Base-by-base conservation (phyloP, 35 echinoderm and acorn worm genomes). In the Ophioderma brevispina region DNA sequence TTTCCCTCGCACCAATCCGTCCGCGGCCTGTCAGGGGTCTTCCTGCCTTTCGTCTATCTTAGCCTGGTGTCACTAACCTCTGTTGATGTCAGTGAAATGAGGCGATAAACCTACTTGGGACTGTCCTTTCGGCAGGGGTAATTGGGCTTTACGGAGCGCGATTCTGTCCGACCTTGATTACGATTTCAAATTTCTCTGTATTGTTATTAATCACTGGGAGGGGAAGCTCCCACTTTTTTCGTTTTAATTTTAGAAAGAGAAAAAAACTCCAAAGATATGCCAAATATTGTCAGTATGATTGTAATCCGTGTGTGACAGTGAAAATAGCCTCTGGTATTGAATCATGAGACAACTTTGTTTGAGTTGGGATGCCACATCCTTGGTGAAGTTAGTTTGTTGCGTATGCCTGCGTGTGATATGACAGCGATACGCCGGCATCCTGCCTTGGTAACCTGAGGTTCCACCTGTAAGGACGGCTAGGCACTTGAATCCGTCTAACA, bases 81-180 rank as follows among this genome's bases (percentile, higher is more conserved):
- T 70, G 59, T 70, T 70, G 59, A 70, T 70, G n/a, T 70, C 28
- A 70, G 59, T 70, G 59, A 70, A 70, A 70, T 70, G 59, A 15
- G n/a, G 59, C 59, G 59, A 6, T 6, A 70, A 70, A 70, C 59
- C 59, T 70, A 8, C n/a, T 70, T 8, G 59, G 59, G 59, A 25
- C 59, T 70, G 59, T n/a, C 28, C 10, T 70, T 70, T 70, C 59
- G 59, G 59, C 59, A 70, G 28, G 59, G 59, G 59, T 70, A 70
- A 70, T 70, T 70, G 59, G 59, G 59, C 59, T 70, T 70, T 70
- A 70, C 59, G 59, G 59, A 70, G 59, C n/a, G 59, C 59, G 59
- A 70, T 70, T 70, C 59, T 70, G 59, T 70, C 59, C 59, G 59
- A 70, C 59, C 59, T 70, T 70, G 59, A 70, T 70, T 70, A 70